These are phyloP conservation scores for Notarius quadriscutis DNA, from an alignment of 2,113 vertebrate genomes.

Conservation along the genomic window DNA sequence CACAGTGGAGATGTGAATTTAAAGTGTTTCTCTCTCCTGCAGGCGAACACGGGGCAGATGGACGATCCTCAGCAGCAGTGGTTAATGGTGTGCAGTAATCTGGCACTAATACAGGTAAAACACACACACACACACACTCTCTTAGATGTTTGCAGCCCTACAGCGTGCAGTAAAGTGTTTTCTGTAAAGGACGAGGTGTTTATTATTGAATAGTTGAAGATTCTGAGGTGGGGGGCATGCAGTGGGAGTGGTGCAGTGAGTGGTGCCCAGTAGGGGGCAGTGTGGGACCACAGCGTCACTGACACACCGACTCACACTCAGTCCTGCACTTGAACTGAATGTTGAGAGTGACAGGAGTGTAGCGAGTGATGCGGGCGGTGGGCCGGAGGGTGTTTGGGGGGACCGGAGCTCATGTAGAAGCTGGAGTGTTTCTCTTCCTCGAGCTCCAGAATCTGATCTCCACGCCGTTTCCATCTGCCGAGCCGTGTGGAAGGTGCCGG, in stretches of 20 bases:
- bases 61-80: conserved; percentile 83
- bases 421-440: too few species aligned
- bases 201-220: not conserved
- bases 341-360: too few species aligned
- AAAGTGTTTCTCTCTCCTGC: not conserved
- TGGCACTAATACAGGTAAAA: conserved; percentile 91
- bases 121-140: not conserved
- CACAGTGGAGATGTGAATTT: not conserved
- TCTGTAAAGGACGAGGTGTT: not conserved
- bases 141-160: not conserved
- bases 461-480: too few species aligned
- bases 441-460: too few species aligned
- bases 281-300: not conserved
- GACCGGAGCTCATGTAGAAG: not conserved
- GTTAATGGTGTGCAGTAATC: conserved; percentile 87
- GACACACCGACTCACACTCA: not conserved
- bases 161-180: not conserved
- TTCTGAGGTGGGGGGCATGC: not conserved
- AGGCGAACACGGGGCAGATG: conserved; percentile 95
- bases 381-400: not conserved
- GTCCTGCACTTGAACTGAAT: not conserved
- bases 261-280: not conserved
- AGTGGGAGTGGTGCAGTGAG: too few species aligned
- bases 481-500: too few species aligned
- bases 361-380: too few species aligned